Evolutionary conservation across 2,113 vertebrate species (phyloP).

Genomic region (Ceratotherium simum): DNA sequence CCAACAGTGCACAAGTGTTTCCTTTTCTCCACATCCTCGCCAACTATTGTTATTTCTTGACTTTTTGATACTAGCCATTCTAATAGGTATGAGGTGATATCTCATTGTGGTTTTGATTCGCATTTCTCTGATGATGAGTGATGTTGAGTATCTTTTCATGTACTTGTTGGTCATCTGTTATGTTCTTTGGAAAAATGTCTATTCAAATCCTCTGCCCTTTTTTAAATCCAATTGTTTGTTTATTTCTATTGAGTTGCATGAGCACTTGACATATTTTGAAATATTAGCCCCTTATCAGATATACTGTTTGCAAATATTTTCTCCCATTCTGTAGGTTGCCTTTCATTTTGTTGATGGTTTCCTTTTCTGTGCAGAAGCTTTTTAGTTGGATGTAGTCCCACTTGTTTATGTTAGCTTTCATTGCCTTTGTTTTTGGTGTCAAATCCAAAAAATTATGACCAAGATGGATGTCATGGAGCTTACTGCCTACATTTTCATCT

Average conservation of each 20-base stretch:
- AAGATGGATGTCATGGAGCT: neutral
- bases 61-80: neutral
- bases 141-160: neutral
- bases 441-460: neutral
- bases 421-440: neutral
- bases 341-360: neutral
- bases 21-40: neutral
- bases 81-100: neutral
- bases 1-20: neutral
- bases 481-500: neutral
- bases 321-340: neutral
- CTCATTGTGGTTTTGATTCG: neutral
- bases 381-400: neutral
- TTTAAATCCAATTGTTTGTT: neutral
- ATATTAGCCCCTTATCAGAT: neutral
- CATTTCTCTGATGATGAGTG: neutral
- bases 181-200: neutral
- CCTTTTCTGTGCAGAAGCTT: neutral
- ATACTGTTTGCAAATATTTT: neutral
- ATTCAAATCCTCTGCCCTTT: neutral
- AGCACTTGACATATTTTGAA: neutral
- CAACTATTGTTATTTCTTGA: neutral
- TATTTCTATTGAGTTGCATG: neutral
- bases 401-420: neutral
- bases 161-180: neutral